A percentile compares a stretch with the other conserved stretches of the same genome.
These are phyloP conservation scores for Dreissena polymorpha DNA, from an alignment of 1,140 invertebrate species.

Conservation along the genomic window DNA sequence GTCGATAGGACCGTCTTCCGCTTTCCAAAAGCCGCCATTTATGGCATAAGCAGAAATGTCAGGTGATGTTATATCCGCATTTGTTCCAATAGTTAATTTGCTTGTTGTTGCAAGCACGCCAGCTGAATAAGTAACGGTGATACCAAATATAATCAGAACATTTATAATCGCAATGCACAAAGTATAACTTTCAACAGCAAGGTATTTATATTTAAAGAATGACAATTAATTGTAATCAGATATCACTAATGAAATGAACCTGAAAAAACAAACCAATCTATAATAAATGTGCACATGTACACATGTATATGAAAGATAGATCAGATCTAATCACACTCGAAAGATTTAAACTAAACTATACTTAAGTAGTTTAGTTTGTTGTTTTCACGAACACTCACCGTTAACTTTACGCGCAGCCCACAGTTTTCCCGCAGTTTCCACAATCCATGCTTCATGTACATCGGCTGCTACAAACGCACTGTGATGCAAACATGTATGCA, in stretches of 20 bases:
- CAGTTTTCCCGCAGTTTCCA: conserved; percentile 77
- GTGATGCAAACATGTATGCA: conserved; percentile 33
- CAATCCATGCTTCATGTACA: conserved; percentile 71
- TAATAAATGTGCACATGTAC: no score
- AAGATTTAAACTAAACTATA: no score
- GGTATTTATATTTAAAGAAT: no score
- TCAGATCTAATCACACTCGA: no score
- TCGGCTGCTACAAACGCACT: conserved; percentile 75
- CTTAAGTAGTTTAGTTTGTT: no score
- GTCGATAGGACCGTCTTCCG: conserved; percentile 80
- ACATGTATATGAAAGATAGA: no score
- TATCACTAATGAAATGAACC: no score
- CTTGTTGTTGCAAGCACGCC: conserved; percentile 87
- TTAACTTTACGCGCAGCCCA: conserved; percentile 89
- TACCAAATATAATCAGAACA: no score
- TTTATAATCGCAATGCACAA: no score
- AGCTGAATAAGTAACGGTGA: conserved; percentile 73
- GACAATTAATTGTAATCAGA: no score
- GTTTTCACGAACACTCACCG: conserved; percentile 74
- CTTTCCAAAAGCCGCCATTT: conserved; percentile 84
- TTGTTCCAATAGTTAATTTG: conserved; percentile 85
- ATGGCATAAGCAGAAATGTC: conserved; percentile 84
- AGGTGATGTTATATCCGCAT: conserved; percentile 85
- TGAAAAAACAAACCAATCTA: no score
- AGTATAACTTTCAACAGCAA: no score